phyloP scores from a whole-genome alignment of 2,113 vertebrate genomes.

The Mesocricetus auratus region DNA sequence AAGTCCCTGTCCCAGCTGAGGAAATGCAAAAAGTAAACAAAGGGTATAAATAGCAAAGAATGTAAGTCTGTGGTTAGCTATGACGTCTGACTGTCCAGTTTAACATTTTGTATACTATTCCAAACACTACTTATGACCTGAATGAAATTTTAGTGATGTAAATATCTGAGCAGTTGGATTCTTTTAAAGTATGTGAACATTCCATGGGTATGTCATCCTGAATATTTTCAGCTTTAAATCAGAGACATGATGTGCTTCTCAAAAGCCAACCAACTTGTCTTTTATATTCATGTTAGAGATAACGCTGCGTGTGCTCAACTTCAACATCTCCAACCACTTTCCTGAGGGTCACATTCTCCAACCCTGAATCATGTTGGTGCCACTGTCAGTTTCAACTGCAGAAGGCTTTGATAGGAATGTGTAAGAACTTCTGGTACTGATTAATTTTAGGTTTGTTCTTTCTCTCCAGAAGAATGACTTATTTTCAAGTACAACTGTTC shows the following conservation, averaged over 20 bases:
- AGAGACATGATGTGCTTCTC: background rate
- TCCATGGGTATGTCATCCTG: constrained; percentile 48
- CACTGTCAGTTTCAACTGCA: background rate
- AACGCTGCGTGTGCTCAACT: background rate
- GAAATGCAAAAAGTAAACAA: constrained; percentile 85
- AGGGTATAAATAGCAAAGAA: constrained; percentile 83
- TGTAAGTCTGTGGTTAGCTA: constrained; percentile 76
- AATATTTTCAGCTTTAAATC: constrained; percentile 63
- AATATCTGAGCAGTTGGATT: constrained; percentile 16
- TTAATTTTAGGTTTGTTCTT: constrained; percentile 32
- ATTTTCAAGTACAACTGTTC: constrained; percentile 46
- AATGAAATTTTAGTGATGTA: constrained; percentile 40
- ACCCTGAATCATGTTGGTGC: background rate
- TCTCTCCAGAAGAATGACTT: background rate
- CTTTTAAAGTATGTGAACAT: constrained; percentile 53
- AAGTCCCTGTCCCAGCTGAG: constrained; percentile 81
- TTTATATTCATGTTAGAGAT: background rate
- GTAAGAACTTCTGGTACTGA: background rate
- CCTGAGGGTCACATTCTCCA: background rate
- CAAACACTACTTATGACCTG: constrained; percentile 35
- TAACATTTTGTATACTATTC: constrained; percentile 68
- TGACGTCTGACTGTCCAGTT: constrained; percentile 71
- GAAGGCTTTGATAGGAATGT: background rate
- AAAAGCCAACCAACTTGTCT: constrained; percentile 19
- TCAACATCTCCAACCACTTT: background rate